phyloP scores from a whole-genome alignment of 2,888 invertebrate species.

The Stenchaetothrips biformis region DNA sequence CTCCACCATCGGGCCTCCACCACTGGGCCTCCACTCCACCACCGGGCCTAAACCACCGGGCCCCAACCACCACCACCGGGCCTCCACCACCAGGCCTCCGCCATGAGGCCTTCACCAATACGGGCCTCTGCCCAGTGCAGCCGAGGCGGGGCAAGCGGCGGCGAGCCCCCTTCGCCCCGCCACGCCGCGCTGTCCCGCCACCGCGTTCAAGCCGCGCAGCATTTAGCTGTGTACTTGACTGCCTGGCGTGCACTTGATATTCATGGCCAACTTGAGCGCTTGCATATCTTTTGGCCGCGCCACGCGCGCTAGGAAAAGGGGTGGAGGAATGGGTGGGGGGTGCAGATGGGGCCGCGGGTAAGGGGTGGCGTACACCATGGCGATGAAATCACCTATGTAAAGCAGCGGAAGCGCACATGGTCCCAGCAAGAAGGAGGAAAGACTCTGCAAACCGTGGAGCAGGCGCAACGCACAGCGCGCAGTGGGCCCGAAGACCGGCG shows the following conservation, averaged over 20 bases:
- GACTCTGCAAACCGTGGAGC: not conserved
- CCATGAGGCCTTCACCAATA: too few relatives aligned
- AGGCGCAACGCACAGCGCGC: too few relatives aligned
- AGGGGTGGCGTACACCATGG: not conserved
- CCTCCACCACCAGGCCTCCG: too few relatives aligned
- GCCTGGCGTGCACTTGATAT: conserved; percentile 11
- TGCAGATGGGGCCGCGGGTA: not conserved
- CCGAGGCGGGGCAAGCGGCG: not conserved
- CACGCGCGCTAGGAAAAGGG: not conserved
- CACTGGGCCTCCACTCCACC: too few relatives aligned
- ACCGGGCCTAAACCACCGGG: too few relatives aligned
- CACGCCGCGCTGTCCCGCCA: not conserved
- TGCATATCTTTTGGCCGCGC: conserved; percentile 4
- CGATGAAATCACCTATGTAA: conserved; percentile 14
- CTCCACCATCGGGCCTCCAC: too few relatives aligned
- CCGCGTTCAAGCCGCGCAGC: not conserved
- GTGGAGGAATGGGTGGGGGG: conserved; percentile 11
- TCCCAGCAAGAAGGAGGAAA: not conserved
- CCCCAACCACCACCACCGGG: too few relatives aligned
- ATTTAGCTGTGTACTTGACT: conserved; percentile 11
- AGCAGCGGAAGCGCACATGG: conserved; percentile 4
- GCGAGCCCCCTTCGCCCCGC: not conserved
- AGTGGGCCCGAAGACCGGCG: too few relatives aligned
- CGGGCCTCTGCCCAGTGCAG: too few relatives aligned
- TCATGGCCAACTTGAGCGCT: conserved; percentile 22